These are phyloP conservation scores for Periophthalmus modestus DNA, from an alignment of 2,113 vertebrate genomes.

Conservation along the genomic window DNA sequence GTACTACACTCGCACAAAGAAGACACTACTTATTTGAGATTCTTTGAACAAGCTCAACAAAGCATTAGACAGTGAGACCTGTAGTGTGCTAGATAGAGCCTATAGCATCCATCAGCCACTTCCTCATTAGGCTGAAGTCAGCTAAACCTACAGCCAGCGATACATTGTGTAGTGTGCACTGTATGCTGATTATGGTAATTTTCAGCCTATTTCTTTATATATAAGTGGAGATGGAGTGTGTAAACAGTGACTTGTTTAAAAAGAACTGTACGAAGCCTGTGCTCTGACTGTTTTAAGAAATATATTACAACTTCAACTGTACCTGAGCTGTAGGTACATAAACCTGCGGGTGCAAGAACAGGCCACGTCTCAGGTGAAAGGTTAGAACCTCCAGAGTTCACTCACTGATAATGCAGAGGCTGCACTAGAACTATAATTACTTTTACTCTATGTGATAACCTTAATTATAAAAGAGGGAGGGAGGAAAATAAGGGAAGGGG, in stretches of 20 bases:
- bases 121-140: conserved; percentile 15
- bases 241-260: neutral
- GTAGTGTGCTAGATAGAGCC: conserved; percentile 6
- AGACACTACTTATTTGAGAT: neutral
- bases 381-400: too few relatives aligned
- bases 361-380: too few relatives aligned
- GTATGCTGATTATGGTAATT: conserved; percentile 3
- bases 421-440: too few relatives aligned
- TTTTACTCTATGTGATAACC: too few relatives aligned
- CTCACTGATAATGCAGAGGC: too few relatives aligned
- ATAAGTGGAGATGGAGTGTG: neutral
- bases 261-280: too few relatives aligned
- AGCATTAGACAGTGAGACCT: conserved; percentile 2
- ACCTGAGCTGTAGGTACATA: too few relatives aligned
- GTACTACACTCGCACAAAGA: neutral
- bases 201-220: neutral
- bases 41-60: neutral
- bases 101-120: conserved; percentile 1
- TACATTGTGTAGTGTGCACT: neutral
- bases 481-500: too few relatives aligned
- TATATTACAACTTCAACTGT: too few relatives aligned
- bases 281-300: too few relatives aligned
- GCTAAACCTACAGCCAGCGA: conserved; percentile 2
- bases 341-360: too few relatives aligned
- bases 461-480: too few relatives aligned